Conservation (phyloP, 2,797 vertebrate species). For the Scomberomorus guttatus region DNA sequence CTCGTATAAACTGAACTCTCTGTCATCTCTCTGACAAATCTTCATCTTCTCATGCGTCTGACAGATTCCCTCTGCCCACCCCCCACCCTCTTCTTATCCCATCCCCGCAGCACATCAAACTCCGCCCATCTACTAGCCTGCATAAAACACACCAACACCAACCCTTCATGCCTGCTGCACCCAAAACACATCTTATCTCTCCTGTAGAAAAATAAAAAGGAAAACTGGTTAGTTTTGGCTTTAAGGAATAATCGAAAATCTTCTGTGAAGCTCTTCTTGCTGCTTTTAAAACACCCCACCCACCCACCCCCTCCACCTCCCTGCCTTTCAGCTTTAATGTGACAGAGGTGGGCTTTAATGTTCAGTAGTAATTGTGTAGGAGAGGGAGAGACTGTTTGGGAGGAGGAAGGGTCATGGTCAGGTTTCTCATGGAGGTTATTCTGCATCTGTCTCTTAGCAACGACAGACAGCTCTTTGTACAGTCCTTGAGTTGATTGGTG, state of each 20-base stretch:
- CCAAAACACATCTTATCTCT: slow-evolving; percentile 17
- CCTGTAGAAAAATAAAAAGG: background rate
- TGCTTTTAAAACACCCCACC: background rate
- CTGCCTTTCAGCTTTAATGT: slow-evolving; percentile 69
- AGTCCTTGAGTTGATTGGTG: slow-evolving; percentile 79
- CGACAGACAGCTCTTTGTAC: slow-evolving; percentile 74
- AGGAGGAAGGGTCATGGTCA: slow-evolving; percentile 80
- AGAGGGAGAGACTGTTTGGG: slow-evolving; percentile 66
- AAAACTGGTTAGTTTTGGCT: slow-evolving; percentile 15
- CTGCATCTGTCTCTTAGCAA: slow-evolving; percentile 85
- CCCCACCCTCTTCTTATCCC: slow-evolving; percentile 48
- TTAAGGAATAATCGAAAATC: slow-evolving; percentile 47
- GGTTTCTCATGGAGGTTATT: slow-evolving; percentile 80
- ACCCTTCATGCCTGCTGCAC: slow-evolving; percentile 24
- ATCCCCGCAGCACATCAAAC: slow-evolving; percentile 33
- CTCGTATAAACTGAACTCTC: slow-evolving; percentile 92
- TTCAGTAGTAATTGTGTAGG: slow-evolving; percentile 72
- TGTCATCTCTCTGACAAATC: slow-evolving; percentile 92
- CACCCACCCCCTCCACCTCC: background rate
- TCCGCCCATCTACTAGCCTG: slow-evolving; percentile 63
- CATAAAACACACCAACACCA: slow-evolving; percentile 33
- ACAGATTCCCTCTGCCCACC: slow-evolving; percentile 70
- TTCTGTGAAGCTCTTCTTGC: slow-evolving; percentile 15
- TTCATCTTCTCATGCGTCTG: slow-evolving; percentile 90
- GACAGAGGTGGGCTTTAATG: slow-evolving; percentile 77